A percentile compares a stretch with the other conserved stretches of the same genome.
phyloP scores from a whole-genome alignment of 2,888 invertebrate genomes.

The Orthosia gracilis region DNA sequence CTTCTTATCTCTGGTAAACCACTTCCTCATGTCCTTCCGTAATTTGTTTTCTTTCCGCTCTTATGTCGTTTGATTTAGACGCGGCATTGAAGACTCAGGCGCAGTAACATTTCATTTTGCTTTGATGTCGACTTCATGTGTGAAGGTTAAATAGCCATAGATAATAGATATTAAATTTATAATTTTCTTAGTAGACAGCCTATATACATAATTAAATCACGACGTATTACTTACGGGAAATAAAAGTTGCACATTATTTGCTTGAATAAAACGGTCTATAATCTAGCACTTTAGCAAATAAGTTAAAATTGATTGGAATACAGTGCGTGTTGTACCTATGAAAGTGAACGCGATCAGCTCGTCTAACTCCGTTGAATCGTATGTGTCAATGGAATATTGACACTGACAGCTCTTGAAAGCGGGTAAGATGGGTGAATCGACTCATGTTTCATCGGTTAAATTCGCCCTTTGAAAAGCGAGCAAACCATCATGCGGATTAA shows the following conservation, averaged over 20 bases:
- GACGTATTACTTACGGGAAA: not conserved
- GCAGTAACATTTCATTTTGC: conserved; percentile 32
- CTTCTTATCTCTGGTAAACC: conserved; percentile 48
- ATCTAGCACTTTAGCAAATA: not conserved
- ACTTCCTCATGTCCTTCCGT: conserved; percentile 68
- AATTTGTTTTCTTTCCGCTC: conserved; percentile 56
- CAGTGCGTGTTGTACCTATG: too few species aligned
- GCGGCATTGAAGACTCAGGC: conserved; percentile 43
- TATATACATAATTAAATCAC: conserved; percentile 33
- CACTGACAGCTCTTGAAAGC: not conserved
- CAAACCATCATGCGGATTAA: not conserved
- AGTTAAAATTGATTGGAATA: not conserved
- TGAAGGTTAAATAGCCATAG: conserved; percentile 34
- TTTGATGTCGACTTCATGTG: conserved; percentile 10
- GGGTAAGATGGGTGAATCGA: not conserved
- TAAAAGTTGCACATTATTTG: conserved; percentile 9
- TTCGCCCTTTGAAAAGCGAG: not conserved
- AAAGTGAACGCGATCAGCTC: too few species aligned
- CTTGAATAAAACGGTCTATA: not conserved
- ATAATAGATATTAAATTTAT: conserved; percentile 16
- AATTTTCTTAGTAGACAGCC: not conserved
- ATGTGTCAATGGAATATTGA: too few species aligned
- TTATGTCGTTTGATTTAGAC: conserved; percentile 32
- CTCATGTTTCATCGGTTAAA: not conserved
- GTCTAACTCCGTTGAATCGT: too few species aligned